Conservation (phyloP, 2,797 vertebrate genomes). For the Myotis daubentonii region DNA sequence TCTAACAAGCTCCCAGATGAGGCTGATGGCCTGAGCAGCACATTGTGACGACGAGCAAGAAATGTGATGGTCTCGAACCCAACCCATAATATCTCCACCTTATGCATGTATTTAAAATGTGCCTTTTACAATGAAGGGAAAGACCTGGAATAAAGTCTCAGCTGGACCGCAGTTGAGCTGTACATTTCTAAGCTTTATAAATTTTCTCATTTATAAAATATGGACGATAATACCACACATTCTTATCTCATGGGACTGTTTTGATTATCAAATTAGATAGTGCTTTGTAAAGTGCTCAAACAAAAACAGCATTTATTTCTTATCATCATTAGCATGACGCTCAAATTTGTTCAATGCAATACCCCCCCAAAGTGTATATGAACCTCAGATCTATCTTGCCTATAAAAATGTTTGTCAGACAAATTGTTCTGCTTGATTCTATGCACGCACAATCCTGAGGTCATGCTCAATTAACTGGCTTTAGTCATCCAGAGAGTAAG, state of each 20-base stretch:
- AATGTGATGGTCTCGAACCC: too few relatives aligned
- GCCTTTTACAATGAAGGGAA: not conserved
- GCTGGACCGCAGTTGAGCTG: not conserved
- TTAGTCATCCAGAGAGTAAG: constrained; percentile 49
- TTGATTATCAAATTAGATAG: not conserved
- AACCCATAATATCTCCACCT: too few relatives aligned
- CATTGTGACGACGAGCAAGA: constrained; percentile 15
- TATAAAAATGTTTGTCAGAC: not conserved
- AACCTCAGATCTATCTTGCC: not conserved
- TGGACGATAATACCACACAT: not conserved
- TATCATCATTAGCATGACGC: not conserved
- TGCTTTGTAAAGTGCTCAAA: not conserved
- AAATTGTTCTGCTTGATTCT: not conserved
- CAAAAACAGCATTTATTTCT: not conserved
- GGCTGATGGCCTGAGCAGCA: not conserved
- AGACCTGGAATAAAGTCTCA: not conserved
- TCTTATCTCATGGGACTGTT: not conserved
- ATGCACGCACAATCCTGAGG: not conserved
- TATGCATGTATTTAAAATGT: too few relatives aligned
- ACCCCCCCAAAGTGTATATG: not conserved
- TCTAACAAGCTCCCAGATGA: not conserved
- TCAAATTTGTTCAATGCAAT: not conserved
- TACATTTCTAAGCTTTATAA: not conserved
- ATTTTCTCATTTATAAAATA: not conserved
- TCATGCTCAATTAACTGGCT: constrained; percentile 23